Evolutionary conservation across 2,888 invertebrate genomes (phyloP).

Genomic region (Isotomurus palustris): DNA sequence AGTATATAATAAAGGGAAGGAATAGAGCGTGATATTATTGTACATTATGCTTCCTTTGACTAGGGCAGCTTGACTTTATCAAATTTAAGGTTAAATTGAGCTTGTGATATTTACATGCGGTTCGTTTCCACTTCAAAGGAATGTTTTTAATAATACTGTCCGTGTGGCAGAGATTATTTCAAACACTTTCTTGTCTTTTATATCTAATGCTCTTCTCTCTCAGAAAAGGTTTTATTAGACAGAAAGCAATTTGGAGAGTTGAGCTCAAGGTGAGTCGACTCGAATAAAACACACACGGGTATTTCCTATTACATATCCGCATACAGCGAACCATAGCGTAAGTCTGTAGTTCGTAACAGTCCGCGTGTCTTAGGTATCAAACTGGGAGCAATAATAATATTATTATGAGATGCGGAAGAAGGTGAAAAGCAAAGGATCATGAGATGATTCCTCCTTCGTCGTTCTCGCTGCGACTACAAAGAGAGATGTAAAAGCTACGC

Average conservation of each 20-base stretch:
- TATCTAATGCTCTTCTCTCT: not conserved
- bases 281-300: no score
- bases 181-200: not conserved
- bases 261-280: no score
- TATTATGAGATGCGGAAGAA: not conserved
- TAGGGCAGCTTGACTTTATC: not conserved
- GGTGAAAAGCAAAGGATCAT: not conserved
- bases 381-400: not conserved
- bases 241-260: not conserved
- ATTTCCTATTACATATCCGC: no score
- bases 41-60: no score
- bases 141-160: not conserved
- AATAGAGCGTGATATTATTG: no score
- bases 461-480: no score
- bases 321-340: no score
- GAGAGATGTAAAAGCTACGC: no score
- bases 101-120: conserved; percentile 4
- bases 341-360: no score
- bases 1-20: no score
- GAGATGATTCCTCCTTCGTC: no score
- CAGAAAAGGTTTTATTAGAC: not conserved
- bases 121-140: conserved; percentile 1
- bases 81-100: conserved; percentile 6
- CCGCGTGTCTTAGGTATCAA: no score
- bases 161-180: not conserved